These are phyloP conservation scores for Sebastes miniatus DNA, from an alignment of 2,797 vertebrate genomes.

Conservation along the genomic window DNA sequence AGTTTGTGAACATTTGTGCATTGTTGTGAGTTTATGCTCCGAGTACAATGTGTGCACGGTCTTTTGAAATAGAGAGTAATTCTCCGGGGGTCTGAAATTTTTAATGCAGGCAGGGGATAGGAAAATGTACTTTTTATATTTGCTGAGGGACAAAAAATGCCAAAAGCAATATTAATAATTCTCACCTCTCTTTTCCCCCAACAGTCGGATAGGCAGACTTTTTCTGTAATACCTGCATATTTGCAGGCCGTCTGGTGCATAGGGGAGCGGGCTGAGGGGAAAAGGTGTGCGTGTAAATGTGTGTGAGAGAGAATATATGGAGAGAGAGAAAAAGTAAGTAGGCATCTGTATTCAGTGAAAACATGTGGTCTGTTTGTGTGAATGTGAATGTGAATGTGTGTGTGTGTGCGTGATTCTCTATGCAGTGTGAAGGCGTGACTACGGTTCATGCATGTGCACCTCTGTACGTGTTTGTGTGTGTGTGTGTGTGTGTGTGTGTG, in stretches of 20 bases:
- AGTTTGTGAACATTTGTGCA: constrained; percentile 20
- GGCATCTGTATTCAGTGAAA: constrained; percentile 65
- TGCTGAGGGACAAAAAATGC: constrained; percentile 75
- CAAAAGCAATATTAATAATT: constrained; percentile 75
- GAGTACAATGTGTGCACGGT: constrained; percentile 23
- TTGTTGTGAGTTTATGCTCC: constrained; percentile 33
- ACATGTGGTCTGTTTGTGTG: constrained; percentile 37
- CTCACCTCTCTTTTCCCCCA: constrained; percentile 67
- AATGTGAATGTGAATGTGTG: constrained; percentile 19
- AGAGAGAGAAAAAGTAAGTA: constrained; percentile 37
- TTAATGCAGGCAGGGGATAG: constrained; percentile 51
- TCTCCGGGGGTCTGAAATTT: constrained; percentile 27
- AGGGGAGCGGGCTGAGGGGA: constrained; percentile 67
- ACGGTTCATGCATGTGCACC: constrained; percentile 7
- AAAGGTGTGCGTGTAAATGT: constrained; percentile 59
- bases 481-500: constrained; percentile 39
- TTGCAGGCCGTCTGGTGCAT: constrained; percentile 70
- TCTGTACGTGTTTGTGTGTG: constrained; percentile 19
- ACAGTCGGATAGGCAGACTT: constrained; percentile 57
- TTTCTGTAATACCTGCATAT: constrained; percentile 82
- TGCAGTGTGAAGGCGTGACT: constrained; percentile 28
- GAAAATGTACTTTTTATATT: constrained; percentile 75
- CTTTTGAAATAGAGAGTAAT: constrained; percentile 45
- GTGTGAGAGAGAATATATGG: constrained; percentile 13
- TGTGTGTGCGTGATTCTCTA: neutral